Percentiles rank a stretch among this genome's conserved stretches.
Conservation (phyloP, 30 jellyfish, hydroid and myxozoan species). For the Sanderia malayensis region DNA sequence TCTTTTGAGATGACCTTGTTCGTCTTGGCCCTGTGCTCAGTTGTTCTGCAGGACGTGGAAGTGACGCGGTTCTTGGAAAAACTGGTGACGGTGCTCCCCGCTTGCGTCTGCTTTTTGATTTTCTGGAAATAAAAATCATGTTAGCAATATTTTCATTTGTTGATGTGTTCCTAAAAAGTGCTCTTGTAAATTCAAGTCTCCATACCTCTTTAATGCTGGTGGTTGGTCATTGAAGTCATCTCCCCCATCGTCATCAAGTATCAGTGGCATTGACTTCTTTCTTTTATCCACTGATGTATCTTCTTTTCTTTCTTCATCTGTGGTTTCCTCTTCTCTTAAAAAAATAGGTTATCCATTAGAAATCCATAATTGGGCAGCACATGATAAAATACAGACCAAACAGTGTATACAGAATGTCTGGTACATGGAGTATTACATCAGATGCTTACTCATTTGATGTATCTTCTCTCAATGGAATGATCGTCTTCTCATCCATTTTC, state of each 20-base stretch:
- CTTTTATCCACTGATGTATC: too few species aligned
- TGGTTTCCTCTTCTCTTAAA: constrained; percentile 35
- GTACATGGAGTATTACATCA: too few species aligned
- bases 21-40: background rate
- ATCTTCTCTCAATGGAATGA: too few species aligned
- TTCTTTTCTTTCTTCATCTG: constrained; percentile 52
- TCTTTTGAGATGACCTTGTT: constrained; percentile 12
- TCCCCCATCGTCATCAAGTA: constrained; percentile 10
- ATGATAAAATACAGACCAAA: background rate
- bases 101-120: constrained; percentile 9
- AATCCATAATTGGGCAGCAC: background rate
- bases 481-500: too few species aligned
- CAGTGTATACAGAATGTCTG: too few species aligned
- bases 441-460: too few species aligned
- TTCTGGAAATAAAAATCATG: constrained; percentile 16
- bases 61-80: constrained; percentile 38
- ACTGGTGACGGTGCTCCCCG: constrained; percentile 14
- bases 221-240: constrained; percentile 20
- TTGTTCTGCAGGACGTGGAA: constrained; percentile 43
- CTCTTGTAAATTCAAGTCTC: too few species aligned
- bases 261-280: constrained; percentile 19
- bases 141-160: background rate
- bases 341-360: too few species aligned
- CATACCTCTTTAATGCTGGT: constrained; percentile 22
- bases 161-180: too few species aligned